These are phyloP conservation scores for Cranoglanis bouderius DNA, from an alignment of 2,113 vertebrate species.

Conservation along the genomic window DNA sequence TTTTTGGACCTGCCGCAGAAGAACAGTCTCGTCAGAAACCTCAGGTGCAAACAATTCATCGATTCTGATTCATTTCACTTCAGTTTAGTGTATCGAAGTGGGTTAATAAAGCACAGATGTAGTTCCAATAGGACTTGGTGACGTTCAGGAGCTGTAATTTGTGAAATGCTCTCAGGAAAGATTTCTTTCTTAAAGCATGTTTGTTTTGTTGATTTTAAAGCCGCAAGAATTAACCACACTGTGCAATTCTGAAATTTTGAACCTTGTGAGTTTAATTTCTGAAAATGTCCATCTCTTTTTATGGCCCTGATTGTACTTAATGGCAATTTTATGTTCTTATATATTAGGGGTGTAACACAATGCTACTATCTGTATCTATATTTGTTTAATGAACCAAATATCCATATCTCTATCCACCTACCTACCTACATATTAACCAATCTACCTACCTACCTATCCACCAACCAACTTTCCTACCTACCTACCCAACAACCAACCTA, in stretches of 20 bases:
- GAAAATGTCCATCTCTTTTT: neutral
- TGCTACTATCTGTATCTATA: neutral
- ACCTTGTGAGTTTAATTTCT: neutral
- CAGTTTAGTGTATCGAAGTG: neutral
- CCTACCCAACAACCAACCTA: neutral
- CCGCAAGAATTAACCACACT: neutral
- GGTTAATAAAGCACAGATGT: neutral
- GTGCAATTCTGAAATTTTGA: neutral
- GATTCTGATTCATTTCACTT: neutral
- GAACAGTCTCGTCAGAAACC: constrained; percentile 71
- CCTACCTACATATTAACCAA: neutral
- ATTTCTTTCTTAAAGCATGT: neutral
- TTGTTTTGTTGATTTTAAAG: neutral
- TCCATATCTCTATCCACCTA: neutral
- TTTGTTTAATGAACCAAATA: neutral
- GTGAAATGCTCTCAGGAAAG: neutral
- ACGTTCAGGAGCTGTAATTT: neutral
- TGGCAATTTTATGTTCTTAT: neutral
- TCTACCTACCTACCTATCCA: neutral
- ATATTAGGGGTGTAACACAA: neutral
- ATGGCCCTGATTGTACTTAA: neutral
- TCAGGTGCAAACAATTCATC: constrained; percentile 65
- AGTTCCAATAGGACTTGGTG: neutral
- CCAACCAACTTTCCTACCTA: neutral
- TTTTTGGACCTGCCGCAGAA: constrained; percentile 77